These are phyloP conservation scores for Chrysocyon brachyurus DNA, from an alignment of 2,797 vertebrate species.

Conservation along the genomic window DNA sequence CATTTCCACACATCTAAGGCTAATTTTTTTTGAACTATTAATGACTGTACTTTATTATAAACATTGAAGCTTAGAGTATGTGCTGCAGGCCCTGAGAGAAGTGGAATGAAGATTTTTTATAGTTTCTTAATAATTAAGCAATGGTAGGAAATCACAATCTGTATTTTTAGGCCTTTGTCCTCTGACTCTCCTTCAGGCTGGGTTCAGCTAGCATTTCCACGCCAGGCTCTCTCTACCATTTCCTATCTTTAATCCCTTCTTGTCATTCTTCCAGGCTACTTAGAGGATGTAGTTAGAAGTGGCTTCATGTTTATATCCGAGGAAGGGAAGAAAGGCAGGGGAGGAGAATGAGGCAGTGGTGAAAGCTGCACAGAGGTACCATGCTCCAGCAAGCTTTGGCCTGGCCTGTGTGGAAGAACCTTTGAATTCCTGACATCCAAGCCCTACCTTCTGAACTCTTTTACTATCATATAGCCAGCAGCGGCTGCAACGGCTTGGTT, in stretches of 20 bases:
- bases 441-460: neutral
- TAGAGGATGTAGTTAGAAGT: constrained; percentile 61
- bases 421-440: neutral
- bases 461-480: neutral
- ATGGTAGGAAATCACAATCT: neutral
- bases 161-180: constrained; percentile 72
- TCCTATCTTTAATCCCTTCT: constrained; percentile 71
- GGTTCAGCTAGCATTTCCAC: constrained; percentile 53
- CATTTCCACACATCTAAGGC: constrained; percentile 5
- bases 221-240: constrained; percentile 39
- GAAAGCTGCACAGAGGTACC: neutral
- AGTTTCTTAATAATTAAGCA: neutral
- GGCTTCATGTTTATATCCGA: constrained; percentile 45
- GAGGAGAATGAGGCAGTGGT: neutral
- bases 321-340: constrained; percentile 56
- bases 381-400: neutral
- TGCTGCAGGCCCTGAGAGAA: neutral
- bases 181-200: constrained; percentile 64
- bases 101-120: neutral
- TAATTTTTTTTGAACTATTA: neutral
- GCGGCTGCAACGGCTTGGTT: neutral
- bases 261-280: constrained; percentile 71
- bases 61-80: neutral
- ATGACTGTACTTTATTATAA: neutral
- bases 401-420: neutral